Evolutionary conservation across 2,113 vertebrate species (phyloP), one percentile per base, ranked within the genome.

Genomic region (Maccullochella peelii): DNA sequence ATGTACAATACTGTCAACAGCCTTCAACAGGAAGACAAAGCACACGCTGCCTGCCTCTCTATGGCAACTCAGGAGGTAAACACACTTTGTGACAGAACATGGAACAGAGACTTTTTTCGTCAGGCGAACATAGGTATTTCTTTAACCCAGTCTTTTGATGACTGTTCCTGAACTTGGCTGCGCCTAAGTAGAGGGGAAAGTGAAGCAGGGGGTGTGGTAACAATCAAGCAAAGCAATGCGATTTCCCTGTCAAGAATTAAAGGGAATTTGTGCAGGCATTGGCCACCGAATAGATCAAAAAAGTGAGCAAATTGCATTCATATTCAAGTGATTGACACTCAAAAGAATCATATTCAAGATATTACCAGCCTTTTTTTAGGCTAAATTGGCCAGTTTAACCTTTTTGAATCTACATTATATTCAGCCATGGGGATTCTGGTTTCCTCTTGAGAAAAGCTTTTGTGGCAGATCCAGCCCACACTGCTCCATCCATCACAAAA

Each of bases 201-300:
- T 36, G 30, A 42, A 27, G 30, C 8, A 23, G 21, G 38, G 20
- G 8, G 77, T 42, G 36, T 33, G 30, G 23, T 25, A 73, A 61
- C 33, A 73, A 52, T 78, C 63, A 81, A 52, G 30, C 18, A 54
- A 65, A 59, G 55, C 18, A 4, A 7, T 44, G 44, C 65, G 82
- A 80, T 84, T 79, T 80, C 27, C 33, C 54, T 42, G 36, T 86
- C 42, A 66, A 52, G 50, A 80, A 83, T 66, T 38, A 79, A 79
- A 78, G 25, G 73, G 69, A 66, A 71, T 44, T 44, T 42, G 63
- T 16, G 30, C 58, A 77, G 59, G 1, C 11, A 25, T 16, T 21
- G 20, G 12, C 23, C 5, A 1, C 8, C 42, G 16, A 55, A 65
- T 47, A 25, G 62, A 69, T 77, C 14, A 42, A 55, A 74, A 67